Conservation (phyloP, 2,888 invertebrate species). For the Hypomecis punctinalis region DNA sequence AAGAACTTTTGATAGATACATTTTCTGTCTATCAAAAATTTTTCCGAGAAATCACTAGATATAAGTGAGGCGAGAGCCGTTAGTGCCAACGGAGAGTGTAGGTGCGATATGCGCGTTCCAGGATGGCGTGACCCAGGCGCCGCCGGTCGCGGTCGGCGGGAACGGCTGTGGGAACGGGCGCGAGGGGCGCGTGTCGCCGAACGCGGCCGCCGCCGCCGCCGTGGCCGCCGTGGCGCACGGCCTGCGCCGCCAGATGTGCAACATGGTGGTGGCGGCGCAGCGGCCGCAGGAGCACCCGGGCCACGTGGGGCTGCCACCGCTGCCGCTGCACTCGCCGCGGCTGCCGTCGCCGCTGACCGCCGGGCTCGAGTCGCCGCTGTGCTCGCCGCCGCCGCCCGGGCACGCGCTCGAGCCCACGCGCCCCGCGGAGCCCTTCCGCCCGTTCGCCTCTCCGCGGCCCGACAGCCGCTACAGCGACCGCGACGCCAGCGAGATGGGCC, state of each 20-base stretch:
- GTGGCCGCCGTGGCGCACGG: conserved; percentile 95
- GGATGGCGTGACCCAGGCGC: conserved; percentile 84
- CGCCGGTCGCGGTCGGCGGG: conserved; percentile 83
- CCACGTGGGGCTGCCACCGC: conserved; percentile 77
- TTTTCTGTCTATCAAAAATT: conserved; percentile 1
- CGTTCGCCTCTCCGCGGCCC: conserved; percentile 84
- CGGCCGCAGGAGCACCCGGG: conserved; percentile 75
- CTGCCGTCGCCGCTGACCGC: conserved; percentile 83
- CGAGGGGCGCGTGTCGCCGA: conserved; percentile 82
- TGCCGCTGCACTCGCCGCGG: conserved; percentile 75
- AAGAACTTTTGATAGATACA: conserved; percentile 1
- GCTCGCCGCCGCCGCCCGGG: conserved; percentile 87
- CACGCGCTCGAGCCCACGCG: conserved; percentile 87
- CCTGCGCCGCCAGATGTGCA: conserved; percentile 94
- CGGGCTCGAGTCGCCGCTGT: conserved; percentile 86
- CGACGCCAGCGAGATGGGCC: conserved; percentile 82
- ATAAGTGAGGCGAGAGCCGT: conserved; percentile 20
- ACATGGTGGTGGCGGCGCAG: conserved; percentile 88
- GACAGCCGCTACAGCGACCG: conserved; percentile 88
- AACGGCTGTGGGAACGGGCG: conserved; percentile 84
- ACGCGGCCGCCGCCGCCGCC: conserved; percentile 92
- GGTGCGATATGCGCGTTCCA: conserved; percentile 71
- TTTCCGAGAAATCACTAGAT: background rate
- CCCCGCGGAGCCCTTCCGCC: conserved; percentile 83
- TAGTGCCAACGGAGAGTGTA: conserved; percentile 43